Conservation (phyloP, 2,888 invertebrate genomes). For the Allolobophora icterica region DNA sequence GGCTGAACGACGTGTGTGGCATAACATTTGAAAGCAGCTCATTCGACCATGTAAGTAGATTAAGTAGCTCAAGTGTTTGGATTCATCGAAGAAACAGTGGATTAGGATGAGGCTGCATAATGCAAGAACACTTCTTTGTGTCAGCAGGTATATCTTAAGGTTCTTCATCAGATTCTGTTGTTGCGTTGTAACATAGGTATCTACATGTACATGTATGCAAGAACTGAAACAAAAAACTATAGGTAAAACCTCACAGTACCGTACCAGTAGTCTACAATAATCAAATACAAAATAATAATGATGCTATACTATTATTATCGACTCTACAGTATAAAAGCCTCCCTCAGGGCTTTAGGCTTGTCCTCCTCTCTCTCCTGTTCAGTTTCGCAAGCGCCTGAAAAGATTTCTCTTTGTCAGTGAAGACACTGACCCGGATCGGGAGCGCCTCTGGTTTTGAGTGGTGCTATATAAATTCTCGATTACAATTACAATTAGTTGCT, state of each 20-base stretch:
- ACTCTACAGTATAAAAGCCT: too few relatives aligned
- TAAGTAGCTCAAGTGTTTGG: neutral
- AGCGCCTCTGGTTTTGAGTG: too few relatives aligned
- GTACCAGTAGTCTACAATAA: neutral
- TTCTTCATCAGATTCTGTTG: neutral
- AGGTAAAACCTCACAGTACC: neutral
- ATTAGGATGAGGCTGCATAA: neutral
- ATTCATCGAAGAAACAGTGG: neutral
- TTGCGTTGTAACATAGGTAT: neutral
- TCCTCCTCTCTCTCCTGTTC: too few relatives aligned
- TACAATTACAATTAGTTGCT: too few relatives aligned
- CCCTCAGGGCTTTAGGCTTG: too few relatives aligned
- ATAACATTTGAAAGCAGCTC: neutral
- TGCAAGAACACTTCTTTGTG: neutral
- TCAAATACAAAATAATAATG: neutral
- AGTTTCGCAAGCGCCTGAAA: too few relatives aligned
- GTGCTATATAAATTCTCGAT: too few relatives aligned
- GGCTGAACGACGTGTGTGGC: neutral
- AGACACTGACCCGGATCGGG: too few relatives aligned
- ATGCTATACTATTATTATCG: too few relatives aligned
- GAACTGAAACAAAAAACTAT: neutral
- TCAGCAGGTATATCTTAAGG: neutral
- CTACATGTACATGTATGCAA: too few relatives aligned
- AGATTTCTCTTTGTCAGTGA: too few relatives aligned
- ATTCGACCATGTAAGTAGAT: neutral